These are phyloP conservation scores for Todiramphus chloris DNA, from an alignment of 2,113 vertebrate species.

Conservation along the genomic window DNA sequence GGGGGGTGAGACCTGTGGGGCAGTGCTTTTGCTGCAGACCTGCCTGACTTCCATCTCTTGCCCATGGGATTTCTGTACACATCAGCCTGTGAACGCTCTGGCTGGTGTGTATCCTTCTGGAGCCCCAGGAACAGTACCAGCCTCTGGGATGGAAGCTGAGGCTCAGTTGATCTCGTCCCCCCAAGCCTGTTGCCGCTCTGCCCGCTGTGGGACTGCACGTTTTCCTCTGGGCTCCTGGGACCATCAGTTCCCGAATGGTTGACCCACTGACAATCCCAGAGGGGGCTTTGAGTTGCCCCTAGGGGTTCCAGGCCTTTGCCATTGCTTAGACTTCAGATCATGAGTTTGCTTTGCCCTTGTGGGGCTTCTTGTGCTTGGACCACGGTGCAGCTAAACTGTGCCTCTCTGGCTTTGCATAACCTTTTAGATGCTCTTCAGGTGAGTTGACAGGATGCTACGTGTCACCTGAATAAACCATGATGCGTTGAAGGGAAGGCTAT, in stretches of 20 bases:
- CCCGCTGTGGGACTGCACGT: not conserved
- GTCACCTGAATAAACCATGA: slow-evolving; percentile 49
- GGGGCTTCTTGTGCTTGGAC: not conserved
- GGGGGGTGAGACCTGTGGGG: not conserved
- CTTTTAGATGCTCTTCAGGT: slow-evolving; percentile 57
- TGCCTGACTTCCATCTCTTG: fast-evolving
- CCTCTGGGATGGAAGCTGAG: not conserved
- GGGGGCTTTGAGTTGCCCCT: not conserved
- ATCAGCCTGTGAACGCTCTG: not conserved
- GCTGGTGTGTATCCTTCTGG: not conserved
- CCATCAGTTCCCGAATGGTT: fast-evolving
- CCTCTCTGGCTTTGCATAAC: not conserved
- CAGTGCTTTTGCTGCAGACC: not conserved
- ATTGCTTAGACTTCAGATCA: not conserved
- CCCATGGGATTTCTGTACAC: not conserved
- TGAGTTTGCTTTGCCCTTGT: not conserved
- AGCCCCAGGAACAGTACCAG: not conserved
- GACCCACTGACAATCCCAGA: not conserved
- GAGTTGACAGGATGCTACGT: not conserved
- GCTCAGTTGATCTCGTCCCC: not conserved
- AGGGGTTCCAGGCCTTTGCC: not conserved
- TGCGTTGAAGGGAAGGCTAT: slow-evolving; percentile 9
- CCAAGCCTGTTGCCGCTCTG: not conserved
- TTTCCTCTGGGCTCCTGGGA: not conserved
- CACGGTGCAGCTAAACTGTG: not conserved